A percentile compares a stretch with the other conserved stretches of the same genome.
Conservation (phyloP, 2,797 vertebrate genomes). For the Pangasius krempfi region DNA sequence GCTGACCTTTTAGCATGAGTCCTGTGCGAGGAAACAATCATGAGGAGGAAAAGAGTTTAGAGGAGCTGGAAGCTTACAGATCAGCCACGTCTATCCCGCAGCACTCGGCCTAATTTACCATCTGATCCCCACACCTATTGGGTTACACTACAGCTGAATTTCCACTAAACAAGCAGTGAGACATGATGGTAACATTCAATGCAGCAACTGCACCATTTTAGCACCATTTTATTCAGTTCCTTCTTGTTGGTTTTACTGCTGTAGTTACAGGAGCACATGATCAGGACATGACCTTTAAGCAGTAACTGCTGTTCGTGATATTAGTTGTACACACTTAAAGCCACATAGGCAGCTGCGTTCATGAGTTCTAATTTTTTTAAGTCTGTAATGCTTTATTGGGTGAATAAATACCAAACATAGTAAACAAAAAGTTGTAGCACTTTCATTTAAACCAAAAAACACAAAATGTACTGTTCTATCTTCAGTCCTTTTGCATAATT, state of each 20-base stretch:
- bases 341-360: background rate
- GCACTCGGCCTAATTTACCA: conserved; percentile 69
- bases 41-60: conserved; percentile 54
- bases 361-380: background rate
- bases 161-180: conserved; percentile 11
- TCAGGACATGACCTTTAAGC: conserved; percentile 14
- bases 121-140: conserved; percentile 74
- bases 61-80: conserved; percentile 62
- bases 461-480: too few relatives aligned
- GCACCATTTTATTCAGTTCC: background rate
- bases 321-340: background rate
- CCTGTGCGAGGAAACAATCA: background rate
- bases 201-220: background rate
- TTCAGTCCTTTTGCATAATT: background rate
- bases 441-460: background rate
- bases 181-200: conserved; percentile 8
- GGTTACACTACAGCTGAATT: conserved; percentile 59
- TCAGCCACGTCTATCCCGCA: conserved; percentile 59
- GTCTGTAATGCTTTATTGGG: background rate
- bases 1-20: background rate
- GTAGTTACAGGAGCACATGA: conserved; percentile 16
- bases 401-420: background rate
- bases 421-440: background rate
- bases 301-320: background rate
- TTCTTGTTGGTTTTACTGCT: background rate